These are phyloP conservation scores for Mactra quadrangularis DNA, from an alignment of 1,140 invertebrate species.

Conservation along the genomic window DNA sequence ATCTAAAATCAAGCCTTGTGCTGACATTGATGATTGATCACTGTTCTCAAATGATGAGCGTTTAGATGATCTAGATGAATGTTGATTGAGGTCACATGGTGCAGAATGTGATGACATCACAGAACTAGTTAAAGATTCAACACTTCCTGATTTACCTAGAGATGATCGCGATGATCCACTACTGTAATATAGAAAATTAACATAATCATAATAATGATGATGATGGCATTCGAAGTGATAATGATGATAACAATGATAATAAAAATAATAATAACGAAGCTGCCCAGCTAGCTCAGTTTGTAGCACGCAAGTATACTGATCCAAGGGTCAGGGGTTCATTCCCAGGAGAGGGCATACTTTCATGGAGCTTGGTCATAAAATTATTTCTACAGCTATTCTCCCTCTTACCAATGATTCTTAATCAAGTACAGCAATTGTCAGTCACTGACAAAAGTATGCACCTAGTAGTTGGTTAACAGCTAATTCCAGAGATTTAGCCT, in stretches of 20 bases:
- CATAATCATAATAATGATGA: neutral
- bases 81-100: conserved; percentile 41
- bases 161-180: neutral
- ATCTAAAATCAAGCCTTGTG: conserved; percentile 36
- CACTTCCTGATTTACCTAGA: neutral
- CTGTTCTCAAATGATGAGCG: conserved; percentile 40
- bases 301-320: no score
- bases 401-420: no score
- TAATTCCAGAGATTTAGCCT: no score
- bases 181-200: neutral
- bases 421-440: no score
- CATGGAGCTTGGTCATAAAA: no score
- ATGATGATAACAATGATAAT: neutral
- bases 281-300: no score
- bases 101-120: conserved; percentile 50
- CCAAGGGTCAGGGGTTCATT: no score
- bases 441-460: no score
- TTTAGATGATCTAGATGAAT: conserved; percentile 49
- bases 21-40: conserved; percentile 3
- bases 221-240: neutral
- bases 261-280: no score
- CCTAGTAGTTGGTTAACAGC: no score
- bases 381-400: no score
- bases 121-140: conserved; percentile 29
- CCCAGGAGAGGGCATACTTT: no score